These are phyloP conservation scores for Lonchura striata DNA, from an alignment of 2,113 vertebrate species.

Conservation along the genomic window DNA sequence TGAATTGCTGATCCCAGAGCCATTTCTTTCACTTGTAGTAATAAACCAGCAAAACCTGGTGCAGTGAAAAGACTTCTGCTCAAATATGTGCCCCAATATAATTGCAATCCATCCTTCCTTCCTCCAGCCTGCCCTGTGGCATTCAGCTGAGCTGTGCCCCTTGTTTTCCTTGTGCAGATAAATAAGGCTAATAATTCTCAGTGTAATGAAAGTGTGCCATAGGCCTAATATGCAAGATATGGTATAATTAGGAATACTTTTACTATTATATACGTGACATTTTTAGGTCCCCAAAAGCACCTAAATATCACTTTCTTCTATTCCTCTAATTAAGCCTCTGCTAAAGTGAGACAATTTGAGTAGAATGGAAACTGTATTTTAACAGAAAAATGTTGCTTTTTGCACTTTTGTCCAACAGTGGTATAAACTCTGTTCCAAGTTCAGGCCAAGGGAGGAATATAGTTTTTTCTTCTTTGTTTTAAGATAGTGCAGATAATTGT, in stretches of 20 bases:
- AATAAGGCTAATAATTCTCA: not conserved
- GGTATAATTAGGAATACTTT: not conserved
- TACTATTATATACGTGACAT: not conserved
- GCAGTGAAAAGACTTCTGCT: not conserved
- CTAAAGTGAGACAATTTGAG: not conserved
- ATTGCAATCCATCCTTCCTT: not conserved
- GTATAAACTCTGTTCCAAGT: not conserved
- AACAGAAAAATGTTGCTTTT: not conserved
- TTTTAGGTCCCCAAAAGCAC: not conserved
- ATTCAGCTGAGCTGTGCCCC: not conserved
- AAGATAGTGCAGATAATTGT: not conserved
- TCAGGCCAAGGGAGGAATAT: not conserved
- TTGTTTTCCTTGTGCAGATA: not conserved
- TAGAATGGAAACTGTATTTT: not conserved
- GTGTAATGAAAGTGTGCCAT: not conserved
- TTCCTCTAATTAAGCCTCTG: not conserved
- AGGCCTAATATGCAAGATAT: not conserved
- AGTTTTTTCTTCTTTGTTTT: not conserved
- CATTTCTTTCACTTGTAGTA: not conserved
- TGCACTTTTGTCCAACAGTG: not conserved
- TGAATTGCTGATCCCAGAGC: not conserved
- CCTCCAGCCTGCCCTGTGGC: not conserved
- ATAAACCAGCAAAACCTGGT: not conserved
- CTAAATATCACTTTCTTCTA: not conserved
- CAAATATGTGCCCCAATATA: accelerated